These are phyloP conservation scores for Poecile montanus DNA, from an alignment of 2,797 vertebrate species.

Conservation along the genomic window DNA sequence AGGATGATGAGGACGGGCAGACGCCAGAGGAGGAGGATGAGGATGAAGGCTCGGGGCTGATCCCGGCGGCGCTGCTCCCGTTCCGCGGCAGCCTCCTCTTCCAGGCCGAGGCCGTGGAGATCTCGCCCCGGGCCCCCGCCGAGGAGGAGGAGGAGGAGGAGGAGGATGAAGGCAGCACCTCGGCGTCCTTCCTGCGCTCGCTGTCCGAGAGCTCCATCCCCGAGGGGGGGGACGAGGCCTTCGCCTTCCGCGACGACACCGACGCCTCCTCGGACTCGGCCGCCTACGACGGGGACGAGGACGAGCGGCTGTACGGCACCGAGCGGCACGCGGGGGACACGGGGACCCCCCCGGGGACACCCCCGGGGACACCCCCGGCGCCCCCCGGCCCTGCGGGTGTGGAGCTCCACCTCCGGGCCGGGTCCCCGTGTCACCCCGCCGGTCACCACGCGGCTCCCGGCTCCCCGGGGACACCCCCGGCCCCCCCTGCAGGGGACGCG, in stretches of 20 bases:
- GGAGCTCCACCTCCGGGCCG: background rate
- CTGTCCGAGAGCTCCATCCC: slow-evolving; percentile 94
- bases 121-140: slow-evolving; percentile 59
- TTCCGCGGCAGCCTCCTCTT: slow-evolving; percentile 92
- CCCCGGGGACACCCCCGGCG: rapidly evolving
- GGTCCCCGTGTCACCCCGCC: background rate
- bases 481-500: rapidly evolving
- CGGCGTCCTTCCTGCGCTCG: slow-evolving; percentile 91
- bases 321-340: slow-evolving; percentile 85
- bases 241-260: slow-evolving; percentile 92
- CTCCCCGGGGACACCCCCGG: rapidly evolving
- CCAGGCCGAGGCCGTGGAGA: slow-evolving; percentile 93
- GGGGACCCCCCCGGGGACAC: rapidly evolving
- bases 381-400: background rate
- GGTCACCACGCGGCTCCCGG: background rate
- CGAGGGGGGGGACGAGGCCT: slow-evolving; percentile 91
- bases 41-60: slow-evolving; percentile 74
- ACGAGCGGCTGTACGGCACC: slow-evolving; percentile 86
- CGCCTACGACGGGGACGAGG: slow-evolving; percentile 90
- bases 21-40: slow-evolving; percentile 9
- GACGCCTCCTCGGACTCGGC: slow-evolving; percentile 88
- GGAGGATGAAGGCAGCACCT: slow-evolving; percentile 84
- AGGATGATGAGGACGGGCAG: background rate
- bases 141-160: slow-evolving; percentile 67
- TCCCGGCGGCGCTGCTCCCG: slow-evolving; percentile 90